Evolutionary conservation across 2,113 vertebrate species (phyloP), one percentile per base, ranked within the genome.

Genomic region (Elephas maximus): DNA sequence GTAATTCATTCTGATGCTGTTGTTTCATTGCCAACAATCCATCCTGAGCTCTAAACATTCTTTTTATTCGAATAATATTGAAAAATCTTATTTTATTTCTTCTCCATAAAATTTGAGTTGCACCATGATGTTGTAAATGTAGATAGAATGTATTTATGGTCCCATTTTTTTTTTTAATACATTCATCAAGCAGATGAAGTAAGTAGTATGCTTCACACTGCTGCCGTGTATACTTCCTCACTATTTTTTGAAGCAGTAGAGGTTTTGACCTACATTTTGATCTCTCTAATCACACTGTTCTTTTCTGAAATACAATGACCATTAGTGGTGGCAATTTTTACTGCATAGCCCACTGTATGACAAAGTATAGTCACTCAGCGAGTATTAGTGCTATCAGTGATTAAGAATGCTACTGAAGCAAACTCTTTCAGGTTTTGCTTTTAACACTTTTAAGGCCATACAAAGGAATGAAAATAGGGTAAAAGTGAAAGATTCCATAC

Each of bases 11-110:
- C 60, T 4, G 1, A 63, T 30, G 4, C 5, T 18, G 20, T 51
- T 48, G 21, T 77, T 88, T 81, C 41, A 63, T 65, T 80, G 26
- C 4, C 26, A 53, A 14, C 4, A 41, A 6, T 65, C 6, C 8
- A 96, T 48, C 44, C 57, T 88, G 73, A 86, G 3, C 48, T 87
- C 37, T 69, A 74, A 73, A 53, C 65, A 62, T 12, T 48, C 21
- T 79, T 87, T 90, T 73, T 79, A 78, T 62, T 88, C 65, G 10
- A 94, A 41, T 76, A 83, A 83, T 33, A 92, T 33, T 41, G 14
- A 96, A 21, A 76, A 85, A 21, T 37, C 0, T 53, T 60, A 30
- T 74, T 92, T 90, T 1, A 86, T 60, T 63, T 73, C 6, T 63
- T 83, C 8, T 45, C 11, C 14, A 83, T 85, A 63, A 92, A 92